phyloP scores from a whole-genome alignment of 2,113 vertebrate genomes.

The Sterna hirundo region DNA sequence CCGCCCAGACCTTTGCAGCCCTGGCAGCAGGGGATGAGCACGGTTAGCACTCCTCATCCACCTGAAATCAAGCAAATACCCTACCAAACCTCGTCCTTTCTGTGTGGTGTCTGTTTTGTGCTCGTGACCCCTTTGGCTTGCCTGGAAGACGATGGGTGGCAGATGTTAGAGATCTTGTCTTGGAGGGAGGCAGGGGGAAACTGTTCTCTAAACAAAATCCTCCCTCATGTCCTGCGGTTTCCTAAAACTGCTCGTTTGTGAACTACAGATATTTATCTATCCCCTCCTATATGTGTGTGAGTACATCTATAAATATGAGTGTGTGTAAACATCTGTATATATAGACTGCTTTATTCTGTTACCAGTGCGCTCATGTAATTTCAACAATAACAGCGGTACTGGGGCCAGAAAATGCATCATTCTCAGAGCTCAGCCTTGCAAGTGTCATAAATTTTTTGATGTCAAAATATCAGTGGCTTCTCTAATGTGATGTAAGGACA shows the following conservation, averaged over 20 bases:
- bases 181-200: not conserved
- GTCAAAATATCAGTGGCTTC: not conserved
- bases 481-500: not conserved
- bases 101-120: not conserved
- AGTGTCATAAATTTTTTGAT: not conserved
- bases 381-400: not conserved
- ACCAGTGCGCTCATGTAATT: not conserved
- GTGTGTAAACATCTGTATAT: not conserved
- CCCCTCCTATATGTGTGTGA: not conserved
- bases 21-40: not conserved
- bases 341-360: not conserved
- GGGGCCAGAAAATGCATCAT: not conserved
- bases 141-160: not conserved
- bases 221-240: not conserved
- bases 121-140: not conserved
- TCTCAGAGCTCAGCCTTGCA: not conserved
- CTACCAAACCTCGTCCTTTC: not conserved
- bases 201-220: constrained; percentile 17
- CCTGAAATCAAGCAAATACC: not conserved
- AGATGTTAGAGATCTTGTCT: not conserved
- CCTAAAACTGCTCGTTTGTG: not conserved
- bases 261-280: constrained; percentile 6
- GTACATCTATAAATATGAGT: not conserved
- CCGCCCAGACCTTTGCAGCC: not conserved
- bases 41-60: not conserved